Percentiles rank a stretch among this genome's conserved stretches.
These are phyloP conservation scores for Leptarthrus brevirostris DNA, from an alignment of 2,888 invertebrate genomes.

Conservation along the genomic window DNA sequence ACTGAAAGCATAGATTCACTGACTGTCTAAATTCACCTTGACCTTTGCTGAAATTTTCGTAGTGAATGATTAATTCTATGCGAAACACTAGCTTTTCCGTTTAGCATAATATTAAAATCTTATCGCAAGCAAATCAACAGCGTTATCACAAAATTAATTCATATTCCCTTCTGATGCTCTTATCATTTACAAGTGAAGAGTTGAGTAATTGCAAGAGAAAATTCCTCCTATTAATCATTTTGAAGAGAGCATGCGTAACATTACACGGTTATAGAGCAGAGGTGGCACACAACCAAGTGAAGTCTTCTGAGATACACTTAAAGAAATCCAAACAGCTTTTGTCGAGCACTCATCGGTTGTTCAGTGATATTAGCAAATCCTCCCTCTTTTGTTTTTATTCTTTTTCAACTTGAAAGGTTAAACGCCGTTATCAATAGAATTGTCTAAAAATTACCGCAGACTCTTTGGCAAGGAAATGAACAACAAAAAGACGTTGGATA, in stretches of 20 bases:
- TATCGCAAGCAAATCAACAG: too few species aligned
- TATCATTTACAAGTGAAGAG: not conserved
- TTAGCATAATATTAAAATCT: too few species aligned
- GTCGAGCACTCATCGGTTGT: not conserved
- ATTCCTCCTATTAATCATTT: conserved; percentile 21
- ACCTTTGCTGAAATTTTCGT: not conserved
- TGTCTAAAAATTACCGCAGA: not conserved
- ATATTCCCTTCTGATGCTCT: not conserved
- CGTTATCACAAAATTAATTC: too few species aligned
- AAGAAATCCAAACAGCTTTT: not conserved
- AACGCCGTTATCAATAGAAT: not conserved
- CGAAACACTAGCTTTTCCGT: too few species aligned
- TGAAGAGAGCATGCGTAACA: conserved; percentile 19
- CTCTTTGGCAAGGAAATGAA: not conserved
- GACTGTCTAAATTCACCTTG: not conserved
- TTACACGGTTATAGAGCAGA: not conserved
- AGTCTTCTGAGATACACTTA: not conserved
- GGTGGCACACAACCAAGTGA: not conserved
- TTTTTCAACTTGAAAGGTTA: not conserved
- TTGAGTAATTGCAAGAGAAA: not conserved
- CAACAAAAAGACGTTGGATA: not conserved
- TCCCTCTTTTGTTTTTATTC: not conserved
- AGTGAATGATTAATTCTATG: too few species aligned
- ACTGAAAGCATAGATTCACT: not conserved
- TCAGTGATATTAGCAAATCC: not conserved